These are phyloP conservation scores for Cyclina sinensis DNA, from an alignment of 1,140 invertebrate genomes.

Conservation along the genomic window DNA sequence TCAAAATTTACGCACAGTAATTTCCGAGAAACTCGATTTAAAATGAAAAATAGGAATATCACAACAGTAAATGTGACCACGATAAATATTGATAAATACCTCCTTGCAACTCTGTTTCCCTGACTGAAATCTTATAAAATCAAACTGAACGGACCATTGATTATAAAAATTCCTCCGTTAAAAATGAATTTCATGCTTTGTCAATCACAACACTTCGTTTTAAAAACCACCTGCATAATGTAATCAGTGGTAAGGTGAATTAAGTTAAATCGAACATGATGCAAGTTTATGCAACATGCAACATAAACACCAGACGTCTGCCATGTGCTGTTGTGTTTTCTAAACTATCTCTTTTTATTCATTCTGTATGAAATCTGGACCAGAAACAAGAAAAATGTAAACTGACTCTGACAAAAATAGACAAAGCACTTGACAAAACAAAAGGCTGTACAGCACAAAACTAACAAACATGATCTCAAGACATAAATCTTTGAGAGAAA, in stretches of 20 bases:
- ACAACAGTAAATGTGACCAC: too few relatives aligned
- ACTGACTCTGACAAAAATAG: too few relatives aligned
- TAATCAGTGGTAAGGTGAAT: conserved; percentile 1
- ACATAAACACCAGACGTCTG: neutral
- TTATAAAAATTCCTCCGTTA: conserved; percentile 8
- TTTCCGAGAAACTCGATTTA: too few relatives aligned
- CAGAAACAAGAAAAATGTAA: neutral
- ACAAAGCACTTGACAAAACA: too few relatives aligned
- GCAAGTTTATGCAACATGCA: neutral
- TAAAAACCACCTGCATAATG: neutral
- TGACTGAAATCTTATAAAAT: conserved; percentile 9
- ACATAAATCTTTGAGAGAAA: too few relatives aligned
- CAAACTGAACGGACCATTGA: neutral
- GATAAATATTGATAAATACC: too few relatives aligned
- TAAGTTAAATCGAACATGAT: neutral
- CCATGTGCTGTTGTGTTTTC: neutral
- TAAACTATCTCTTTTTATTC: neutral
- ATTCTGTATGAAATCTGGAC: neutral
- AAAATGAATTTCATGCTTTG: conserved; percentile 19
- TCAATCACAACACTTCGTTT: conserved; percentile 10
- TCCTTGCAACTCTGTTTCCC: neutral
- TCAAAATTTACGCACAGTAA: too few relatives aligned
- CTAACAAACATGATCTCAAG: too few relatives aligned
- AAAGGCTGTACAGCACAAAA: too few relatives aligned
- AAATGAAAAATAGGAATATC: too few relatives aligned